phyloP scores from a whole-genome alignment of 2,888 invertebrate genomes.

The Brassicogethes aeneus region DNA sequence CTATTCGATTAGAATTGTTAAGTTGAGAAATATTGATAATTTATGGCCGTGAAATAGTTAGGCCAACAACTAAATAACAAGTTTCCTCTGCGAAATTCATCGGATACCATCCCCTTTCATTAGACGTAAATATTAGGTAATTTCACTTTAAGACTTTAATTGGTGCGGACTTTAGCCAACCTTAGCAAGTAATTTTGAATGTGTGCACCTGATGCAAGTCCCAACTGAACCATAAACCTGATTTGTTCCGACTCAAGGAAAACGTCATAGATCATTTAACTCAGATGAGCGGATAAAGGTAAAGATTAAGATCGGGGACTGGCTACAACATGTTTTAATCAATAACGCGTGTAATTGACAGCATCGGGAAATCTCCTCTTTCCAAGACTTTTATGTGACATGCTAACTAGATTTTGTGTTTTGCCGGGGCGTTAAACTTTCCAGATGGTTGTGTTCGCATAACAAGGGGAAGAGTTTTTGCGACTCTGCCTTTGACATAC shows the following conservation, averaged over 20 bases:
- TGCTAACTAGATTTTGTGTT: background rate
- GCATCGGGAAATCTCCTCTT: background rate
- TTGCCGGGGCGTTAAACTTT: background rate
- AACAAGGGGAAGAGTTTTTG: no score
- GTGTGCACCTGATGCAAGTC: background rate
- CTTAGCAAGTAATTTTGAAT: no score
- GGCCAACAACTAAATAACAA: no score
- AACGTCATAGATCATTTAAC: background rate
- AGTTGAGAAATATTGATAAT: no score
- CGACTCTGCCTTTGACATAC: no score
- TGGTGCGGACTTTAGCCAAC: no score
- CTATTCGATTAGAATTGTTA: no score
- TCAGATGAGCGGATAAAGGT: background rate
- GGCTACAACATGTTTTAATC: conserved; percentile 21
- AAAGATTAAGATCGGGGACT: background rate
- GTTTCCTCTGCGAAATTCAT: no score
- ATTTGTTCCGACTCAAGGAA: background rate
- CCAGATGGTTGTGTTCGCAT: background rate
- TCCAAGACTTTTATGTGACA: background rate
- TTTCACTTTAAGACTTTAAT: no score
- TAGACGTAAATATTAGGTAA: no score
- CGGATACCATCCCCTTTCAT: no score
- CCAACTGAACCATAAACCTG: background rate
- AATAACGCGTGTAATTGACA: conserved; percentile 28
- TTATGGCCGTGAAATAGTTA: no score